phyloP scores from a whole-genome alignment of 2,113 vertebrate genomes.

The Tetrax tetrax region DNA sequence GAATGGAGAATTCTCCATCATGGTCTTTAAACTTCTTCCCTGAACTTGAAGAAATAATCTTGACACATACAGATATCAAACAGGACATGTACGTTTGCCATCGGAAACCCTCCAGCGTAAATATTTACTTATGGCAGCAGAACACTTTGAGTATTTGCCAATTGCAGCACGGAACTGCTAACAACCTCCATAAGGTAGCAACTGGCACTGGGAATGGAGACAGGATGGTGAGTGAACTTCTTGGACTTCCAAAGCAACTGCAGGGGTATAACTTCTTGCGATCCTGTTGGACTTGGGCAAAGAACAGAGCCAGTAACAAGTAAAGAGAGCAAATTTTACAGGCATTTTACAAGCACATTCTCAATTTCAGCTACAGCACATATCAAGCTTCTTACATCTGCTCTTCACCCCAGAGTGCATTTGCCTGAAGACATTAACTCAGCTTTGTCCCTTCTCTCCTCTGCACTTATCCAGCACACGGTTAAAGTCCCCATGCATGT shows the following conservation, averaged over 20 bases:
- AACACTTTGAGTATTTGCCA: background rate
- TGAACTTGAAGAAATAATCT: background rate
- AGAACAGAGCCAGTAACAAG: background rate
- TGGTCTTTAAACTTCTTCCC: background rate
- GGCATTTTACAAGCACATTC: background rate
- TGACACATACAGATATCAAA: background rate
- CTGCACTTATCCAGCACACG: background rate
- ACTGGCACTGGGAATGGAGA: background rate
- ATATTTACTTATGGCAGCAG: background rate
- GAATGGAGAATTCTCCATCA: background rate
- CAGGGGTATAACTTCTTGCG: background rate
- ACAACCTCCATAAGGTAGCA: background rate
- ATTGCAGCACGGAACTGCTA: background rate
- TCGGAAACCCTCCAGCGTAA: background rate
- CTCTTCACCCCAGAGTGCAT: background rate
- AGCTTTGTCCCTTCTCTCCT: background rate
- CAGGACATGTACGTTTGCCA: background rate
- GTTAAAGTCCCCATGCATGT: accelerated
- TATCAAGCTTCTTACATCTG: background rate
- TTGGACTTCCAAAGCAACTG: background rate
- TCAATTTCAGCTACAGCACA: background rate
- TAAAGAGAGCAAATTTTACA: background rate
- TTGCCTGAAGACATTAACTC: background rate
- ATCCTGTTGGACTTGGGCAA: background rate
- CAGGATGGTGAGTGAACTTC: background rate